Evolutionary conservation across 2,113 vertebrate genomes (phyloP).

Genomic region (Orthochromis malagaraziensis): DNA sequence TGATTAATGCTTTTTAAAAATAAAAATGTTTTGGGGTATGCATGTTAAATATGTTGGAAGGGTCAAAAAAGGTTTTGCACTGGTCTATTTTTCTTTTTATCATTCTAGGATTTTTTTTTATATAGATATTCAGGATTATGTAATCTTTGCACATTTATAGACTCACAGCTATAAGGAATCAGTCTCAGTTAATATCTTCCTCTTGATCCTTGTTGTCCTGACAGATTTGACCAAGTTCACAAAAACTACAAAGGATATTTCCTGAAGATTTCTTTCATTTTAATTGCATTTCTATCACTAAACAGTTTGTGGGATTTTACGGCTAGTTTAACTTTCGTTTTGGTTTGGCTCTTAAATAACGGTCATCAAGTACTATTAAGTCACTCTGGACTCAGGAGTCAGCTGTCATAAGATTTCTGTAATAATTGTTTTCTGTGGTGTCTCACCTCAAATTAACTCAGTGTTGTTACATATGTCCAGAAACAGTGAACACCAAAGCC

Average conservation of each 20-base stretch:
- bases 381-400: not conserved
- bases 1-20: not conserved
- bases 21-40: not conserved
- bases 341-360: not conserved
- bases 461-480: slow-evolving; percentile 13
- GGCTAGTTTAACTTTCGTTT: not conserved
- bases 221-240: not conserved
- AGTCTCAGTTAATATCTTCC: not conserved
- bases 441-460: not conserved
- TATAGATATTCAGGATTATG: not conserved
- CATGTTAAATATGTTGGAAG: not conserved
- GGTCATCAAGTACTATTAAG: not conserved
- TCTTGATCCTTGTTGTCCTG: not conserved
- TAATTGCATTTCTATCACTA: not conserved
- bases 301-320: not conserved
- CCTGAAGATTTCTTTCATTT: not conserved
- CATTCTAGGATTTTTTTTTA: not conserved
- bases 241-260: not conserved
- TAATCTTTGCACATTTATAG: not conserved
- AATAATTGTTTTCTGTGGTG: slow-evolving; percentile 41
- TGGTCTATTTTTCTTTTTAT: not conserved
- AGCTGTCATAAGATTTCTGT: not conserved
- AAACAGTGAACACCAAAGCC: slow-evolving; percentile 37
- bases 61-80: not conserved
- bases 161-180: not conserved